A percentile compares a stretch with the other conserved stretches of the same genome.
Evolutionary conservation across 2,797 vertebrate species (phyloP).

Genomic region (Peromyscus aztecus): DNA sequence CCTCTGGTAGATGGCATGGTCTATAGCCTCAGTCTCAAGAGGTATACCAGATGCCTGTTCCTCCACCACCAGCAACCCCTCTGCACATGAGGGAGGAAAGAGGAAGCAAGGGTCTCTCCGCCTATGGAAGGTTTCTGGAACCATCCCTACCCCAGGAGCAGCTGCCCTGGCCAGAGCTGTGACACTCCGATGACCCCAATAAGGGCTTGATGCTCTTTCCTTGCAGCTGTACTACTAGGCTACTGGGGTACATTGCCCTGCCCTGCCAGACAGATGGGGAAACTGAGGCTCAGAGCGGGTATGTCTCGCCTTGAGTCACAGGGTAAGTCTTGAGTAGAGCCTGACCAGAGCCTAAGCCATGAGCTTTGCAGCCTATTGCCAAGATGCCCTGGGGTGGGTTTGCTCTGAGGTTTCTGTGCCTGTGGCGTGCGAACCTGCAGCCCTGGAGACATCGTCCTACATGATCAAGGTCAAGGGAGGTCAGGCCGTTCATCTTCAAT

Average conservation of each 20-base stretch:
- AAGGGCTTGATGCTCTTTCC: background rate
- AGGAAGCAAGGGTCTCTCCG: background rate
- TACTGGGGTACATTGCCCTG: background rate
- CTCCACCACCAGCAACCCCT: background rate
- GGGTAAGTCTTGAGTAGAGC: background rate
- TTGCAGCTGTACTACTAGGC: background rate
- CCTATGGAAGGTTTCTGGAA: background rate
- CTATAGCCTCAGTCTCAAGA: background rate
- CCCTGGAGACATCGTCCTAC: background rate
- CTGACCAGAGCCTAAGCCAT: background rate
- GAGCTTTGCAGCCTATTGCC: background rate
- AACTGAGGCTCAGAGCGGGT: background rate
- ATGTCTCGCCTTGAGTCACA: background rate
- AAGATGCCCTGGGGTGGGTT: background rate
- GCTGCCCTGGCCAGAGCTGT: background rate
- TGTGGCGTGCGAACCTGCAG: background rate
- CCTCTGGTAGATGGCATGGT: too few relatives aligned
- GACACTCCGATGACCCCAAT: background rate
- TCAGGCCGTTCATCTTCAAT: background rate
- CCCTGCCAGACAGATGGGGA: background rate
- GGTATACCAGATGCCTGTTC: background rate
- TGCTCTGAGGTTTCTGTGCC: background rate
- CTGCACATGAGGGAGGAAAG: background rate
- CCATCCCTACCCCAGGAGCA: background rate
- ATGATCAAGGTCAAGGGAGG: background rate